Conservation (phyloP, 2,113 vertebrate genomes). For the Bubo blakistoni region DNA sequence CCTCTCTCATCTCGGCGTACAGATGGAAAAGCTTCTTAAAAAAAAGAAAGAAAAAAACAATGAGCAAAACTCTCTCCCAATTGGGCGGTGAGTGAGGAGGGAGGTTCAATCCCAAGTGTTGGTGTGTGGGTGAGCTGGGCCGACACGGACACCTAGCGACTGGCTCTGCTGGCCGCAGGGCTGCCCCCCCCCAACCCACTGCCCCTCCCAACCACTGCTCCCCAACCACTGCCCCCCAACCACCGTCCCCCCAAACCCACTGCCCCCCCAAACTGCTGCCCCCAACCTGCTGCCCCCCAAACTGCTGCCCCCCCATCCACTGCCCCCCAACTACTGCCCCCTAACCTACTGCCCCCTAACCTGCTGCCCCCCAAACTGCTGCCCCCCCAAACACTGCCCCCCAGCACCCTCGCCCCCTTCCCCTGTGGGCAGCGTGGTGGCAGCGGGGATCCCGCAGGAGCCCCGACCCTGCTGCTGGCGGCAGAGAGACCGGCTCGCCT, state of each 20-base stretch:
- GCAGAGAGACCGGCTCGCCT: not conserved
- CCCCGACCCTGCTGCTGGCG: too few species aligned
- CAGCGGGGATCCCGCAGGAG: too few species aligned
- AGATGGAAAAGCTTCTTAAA: not conserved
- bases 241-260: not conserved
- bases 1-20: not conserved
- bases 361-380: too few species aligned
- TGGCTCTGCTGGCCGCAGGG: not conserved
- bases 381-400: not conserved
- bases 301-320: not conserved
- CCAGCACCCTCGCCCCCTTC: too few species aligned
- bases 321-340: too few species aligned
- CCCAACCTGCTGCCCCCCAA: too few species aligned
- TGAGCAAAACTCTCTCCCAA: not conserved
- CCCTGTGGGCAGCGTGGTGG: too few species aligned
- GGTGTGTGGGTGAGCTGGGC: not conserved
- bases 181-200: not conserved
- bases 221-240: too few species aligned
- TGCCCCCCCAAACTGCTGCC: not conserved
- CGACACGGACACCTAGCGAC: not conserved
- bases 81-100: not conserved
- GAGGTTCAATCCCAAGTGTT: not conserved
- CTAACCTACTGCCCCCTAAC: too few species aligned
- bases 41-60: too few species aligned
- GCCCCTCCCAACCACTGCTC: too few species aligned